Conservation (phyloP, 1,140 invertebrate genomes). For the Penaeus indicus region DNA sequence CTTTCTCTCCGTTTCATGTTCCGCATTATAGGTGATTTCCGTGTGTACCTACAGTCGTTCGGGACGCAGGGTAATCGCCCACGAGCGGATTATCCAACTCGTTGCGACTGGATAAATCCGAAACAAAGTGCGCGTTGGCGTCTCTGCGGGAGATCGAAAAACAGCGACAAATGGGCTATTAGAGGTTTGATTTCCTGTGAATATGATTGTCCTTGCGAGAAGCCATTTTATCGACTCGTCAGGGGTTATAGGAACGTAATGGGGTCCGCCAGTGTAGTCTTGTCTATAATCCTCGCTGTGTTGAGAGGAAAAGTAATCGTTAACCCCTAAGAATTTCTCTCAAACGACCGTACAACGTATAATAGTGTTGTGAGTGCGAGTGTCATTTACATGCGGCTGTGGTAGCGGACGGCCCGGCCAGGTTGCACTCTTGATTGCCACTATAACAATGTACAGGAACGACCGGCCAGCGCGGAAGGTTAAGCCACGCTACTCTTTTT, state of each 20-base stretch:
- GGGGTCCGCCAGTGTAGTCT: neutral
- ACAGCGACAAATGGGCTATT: slow-evolving; percentile 25
- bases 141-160: slow-evolving; percentile 9
- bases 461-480: too few species aligned
- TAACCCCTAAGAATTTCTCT: too few species aligned
- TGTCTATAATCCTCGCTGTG: neutral
- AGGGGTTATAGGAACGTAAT: slow-evolving; percentile 35
- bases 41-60: neutral
- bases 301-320: neutral
- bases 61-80: neutral
- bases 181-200: slow-evolving; percentile 61
- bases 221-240: slow-evolving; percentile 48
- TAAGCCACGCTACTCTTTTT: neutral
- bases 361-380: neutral
- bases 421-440: too few species aligned
- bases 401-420: too few species aligned
- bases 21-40: too few species aligned
- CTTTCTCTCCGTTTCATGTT: neutral
- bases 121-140: neutral
- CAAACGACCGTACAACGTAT: neutral
- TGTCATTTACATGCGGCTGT: neutral
- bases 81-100: neutral
- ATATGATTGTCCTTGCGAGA: slow-evolving; percentile 57
- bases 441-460: too few species aligned
- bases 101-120: neutral